These are phyloP conservation scores for Sycobia sp. DNA, from an alignment of 1,140 invertebrate genomes.

Conservation along the genomic window DNA sequence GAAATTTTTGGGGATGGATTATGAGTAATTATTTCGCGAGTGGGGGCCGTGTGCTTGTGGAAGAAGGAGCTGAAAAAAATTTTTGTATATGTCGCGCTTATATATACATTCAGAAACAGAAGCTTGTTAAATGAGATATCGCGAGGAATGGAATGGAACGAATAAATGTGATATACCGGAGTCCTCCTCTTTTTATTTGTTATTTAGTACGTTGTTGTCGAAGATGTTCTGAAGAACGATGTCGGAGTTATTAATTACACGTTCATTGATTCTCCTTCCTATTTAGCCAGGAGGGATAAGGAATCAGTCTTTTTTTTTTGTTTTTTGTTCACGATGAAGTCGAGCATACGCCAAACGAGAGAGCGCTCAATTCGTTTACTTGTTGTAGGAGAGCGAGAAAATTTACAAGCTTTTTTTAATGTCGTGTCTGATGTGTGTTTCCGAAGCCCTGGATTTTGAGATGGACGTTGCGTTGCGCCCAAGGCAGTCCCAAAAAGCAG, in stretches of 20 bases:
- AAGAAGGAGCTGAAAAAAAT: not conserved
- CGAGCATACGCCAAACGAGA: too few relatives aligned
- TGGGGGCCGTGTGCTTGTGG: not conserved
- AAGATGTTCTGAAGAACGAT: too few relatives aligned
- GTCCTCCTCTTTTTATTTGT: too few relatives aligned
- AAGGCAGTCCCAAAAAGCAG: constrained; percentile 46
- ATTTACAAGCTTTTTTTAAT: constrained; percentile 38
- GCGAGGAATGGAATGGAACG: not conserved
- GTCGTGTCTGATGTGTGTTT: constrained; percentile 53
- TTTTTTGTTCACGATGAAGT: too few relatives aligned
- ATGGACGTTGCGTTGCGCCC: constrained; percentile 44
- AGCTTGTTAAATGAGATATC: not conserved
- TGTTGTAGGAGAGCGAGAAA: constrained; percentile 23
- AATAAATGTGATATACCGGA: constrained; percentile 2
- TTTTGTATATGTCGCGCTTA: not conserved
- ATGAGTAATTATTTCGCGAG: not conserved
- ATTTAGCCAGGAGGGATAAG: too few relatives aligned
- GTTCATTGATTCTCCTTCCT: too few relatives aligned
- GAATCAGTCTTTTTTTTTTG: too few relatives aligned
- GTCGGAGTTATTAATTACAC: too few relatives aligned
- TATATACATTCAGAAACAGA: not conserved
- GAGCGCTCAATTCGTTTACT: constrained; percentile 12
- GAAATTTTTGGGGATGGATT: too few relatives aligned
- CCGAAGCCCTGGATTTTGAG: constrained; percentile 49
- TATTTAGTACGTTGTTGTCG: too few relatives aligned